Percentiles rank a stretch among this genome's conserved stretches.
phyloP scores from a whole-genome alignment of 23 tunicate genomes.

The Halocynthia aurantium region DNA sequence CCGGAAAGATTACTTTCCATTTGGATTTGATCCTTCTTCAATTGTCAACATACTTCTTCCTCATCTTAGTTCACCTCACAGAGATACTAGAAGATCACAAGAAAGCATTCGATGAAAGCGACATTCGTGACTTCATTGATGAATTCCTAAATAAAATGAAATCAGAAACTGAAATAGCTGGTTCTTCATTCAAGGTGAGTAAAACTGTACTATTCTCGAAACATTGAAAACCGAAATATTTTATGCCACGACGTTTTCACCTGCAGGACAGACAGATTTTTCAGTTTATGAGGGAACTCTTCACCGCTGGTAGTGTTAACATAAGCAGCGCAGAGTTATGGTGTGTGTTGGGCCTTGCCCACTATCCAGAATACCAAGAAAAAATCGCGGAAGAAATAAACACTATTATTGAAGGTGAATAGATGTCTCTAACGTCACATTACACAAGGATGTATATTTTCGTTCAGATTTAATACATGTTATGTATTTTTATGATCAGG shows the following conservation, averaged over 20 bases:
- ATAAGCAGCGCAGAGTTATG: not conserved
- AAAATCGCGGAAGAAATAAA: not conserved
- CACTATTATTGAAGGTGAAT: not conserved
- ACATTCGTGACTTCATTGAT: not conserved
- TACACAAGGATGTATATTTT: too few relatives aligned
- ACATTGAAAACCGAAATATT: too few relatives aligned
- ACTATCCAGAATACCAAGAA: conserved; percentile 4
- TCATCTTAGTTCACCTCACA: not conserved
- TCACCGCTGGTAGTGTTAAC: not conserved
- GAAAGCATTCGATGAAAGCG: not conserved
- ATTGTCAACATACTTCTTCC: not conserved
- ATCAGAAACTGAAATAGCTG: not conserved
- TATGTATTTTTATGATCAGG: too few relatives aligned
- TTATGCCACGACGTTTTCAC: not conserved
- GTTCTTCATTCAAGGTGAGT: conserved; percentile 2
- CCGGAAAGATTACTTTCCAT: not conserved
- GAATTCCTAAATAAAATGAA: conserved; percentile 1
- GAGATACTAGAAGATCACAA: not conserved
- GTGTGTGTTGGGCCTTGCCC: not conserved
- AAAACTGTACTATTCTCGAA: too few relatives aligned
- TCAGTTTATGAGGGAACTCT: conserved; percentile 6
- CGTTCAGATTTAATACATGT: too few relatives aligned
- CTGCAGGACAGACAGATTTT: conserved; percentile 1
- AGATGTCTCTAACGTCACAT: too few relatives aligned
- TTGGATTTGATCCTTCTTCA: too few relatives aligned